Base-by-base conservation (phyloP, 2,888 invertebrate species). In the Unio delphinus region DNA sequence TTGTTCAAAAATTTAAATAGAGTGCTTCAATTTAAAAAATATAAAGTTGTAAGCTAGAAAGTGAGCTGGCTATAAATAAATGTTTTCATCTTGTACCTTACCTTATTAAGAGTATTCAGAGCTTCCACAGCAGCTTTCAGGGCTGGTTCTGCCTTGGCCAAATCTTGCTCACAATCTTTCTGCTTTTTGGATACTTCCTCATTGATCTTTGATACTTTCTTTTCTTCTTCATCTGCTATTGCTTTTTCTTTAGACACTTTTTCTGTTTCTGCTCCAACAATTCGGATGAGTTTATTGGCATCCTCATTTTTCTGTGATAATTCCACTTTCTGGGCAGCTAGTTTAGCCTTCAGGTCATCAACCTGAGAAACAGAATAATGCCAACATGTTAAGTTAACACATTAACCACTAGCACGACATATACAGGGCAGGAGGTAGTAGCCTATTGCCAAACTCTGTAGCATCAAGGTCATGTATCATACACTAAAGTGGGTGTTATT, bases 131-230 rank as follows among this genome's bases (percentile, higher is more conserved):
- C 98, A 86, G 97, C 98, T 26, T 93, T 90, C 67, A 98, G 91
- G 4, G 98, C 98, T 4, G 98, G 98, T 89, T 98, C 97, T 6
- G 98, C 98, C 90, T 97, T 97, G n/a, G 94, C 92, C 71, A 98
- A 92, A 90, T 98, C 98, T 86, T 94, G 95, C 89, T 95, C 96
- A 89, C 98, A 98, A 88, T 97, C 97, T 85, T 94, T 94, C 34
- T 83, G 82, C 86, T 97, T 97, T 87, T 97, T 95, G 56, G 94
- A 93, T 23, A 98, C 98, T 91, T 98, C 97, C 88, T 95, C 95
- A 0, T 96, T 96, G 81, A 97, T 97, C n/a, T 95, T 93, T 30
- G 95, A 95, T 5, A 98, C 98, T 90, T 95, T 97, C 87, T 95
- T 94, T 91, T 98, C 98, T 90, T 98, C 98, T 85, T 95, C 96